A percentile compares a stretch with the other conserved stretches of the same genome.
phyloP scores from a whole-genome alignment of 2,797 vertebrate species.

The Peromyscus aztecus region DNA sequence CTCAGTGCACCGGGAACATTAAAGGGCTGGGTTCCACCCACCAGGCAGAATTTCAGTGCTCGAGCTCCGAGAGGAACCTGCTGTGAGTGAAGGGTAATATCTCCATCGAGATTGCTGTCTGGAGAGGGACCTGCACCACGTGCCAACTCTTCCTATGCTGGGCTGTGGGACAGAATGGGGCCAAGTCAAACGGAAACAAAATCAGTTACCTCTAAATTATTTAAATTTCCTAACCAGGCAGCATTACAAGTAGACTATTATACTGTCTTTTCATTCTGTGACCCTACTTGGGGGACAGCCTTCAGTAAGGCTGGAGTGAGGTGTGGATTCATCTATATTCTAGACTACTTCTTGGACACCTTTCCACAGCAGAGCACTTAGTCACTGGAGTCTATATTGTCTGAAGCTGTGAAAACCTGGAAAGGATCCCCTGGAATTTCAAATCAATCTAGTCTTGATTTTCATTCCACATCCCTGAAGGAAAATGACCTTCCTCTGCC shows the following conservation, averaged over 20 bases:
- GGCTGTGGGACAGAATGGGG: neutral
- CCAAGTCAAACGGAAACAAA: constrained; percentile 49
- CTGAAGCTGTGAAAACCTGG: neutral
- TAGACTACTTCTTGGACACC: neutral
- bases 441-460: neutral
- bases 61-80: constrained; percentile 1
- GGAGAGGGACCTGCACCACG: neutral
- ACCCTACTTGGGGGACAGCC: neutral
- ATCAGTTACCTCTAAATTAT: constrained; percentile 19
- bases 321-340: neutral
- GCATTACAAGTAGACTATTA: neutral
- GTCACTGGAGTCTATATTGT: neutral
- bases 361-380: neutral
- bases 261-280: neutral
- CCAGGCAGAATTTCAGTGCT: neutral
- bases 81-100: constrained; percentile 14
- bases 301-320: neutral
- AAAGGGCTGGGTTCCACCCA: neutral
- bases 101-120: neutral
- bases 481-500: neutral
- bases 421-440: neutral
- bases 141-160: neutral
- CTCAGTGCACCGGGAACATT: neutral
- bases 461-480: neutral
- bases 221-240: constrained; percentile 50